A percentile compares a stretch with the other conserved stretches of the same genome.
phyloP scores from a whole-genome alignment of 1,140 invertebrate species.

The Caenorhabditis tropicalis region DNA sequence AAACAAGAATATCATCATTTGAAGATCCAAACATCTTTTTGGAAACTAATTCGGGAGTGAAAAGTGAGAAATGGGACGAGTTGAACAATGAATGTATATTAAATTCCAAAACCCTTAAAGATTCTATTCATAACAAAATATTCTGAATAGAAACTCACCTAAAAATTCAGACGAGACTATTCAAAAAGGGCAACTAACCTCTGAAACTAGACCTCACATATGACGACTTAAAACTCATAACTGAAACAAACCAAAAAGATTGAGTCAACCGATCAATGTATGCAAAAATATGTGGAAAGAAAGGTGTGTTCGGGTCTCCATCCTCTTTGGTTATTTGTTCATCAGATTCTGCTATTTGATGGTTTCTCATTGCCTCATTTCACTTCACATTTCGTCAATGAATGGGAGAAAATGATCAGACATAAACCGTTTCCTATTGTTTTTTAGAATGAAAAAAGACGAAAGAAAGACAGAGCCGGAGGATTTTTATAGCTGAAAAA shows the following conservation, averaged over 20 bases:
- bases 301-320: constrained; percentile 27
- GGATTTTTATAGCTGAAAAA: neutral
- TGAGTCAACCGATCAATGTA: neutral
- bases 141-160: neutral
- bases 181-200: neutral
- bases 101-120: neutral
- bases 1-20: neutral
- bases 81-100: too few species aligned
- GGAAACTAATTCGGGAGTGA: too few species aligned
- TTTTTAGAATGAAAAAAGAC: neutral
- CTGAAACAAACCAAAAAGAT: neutral
- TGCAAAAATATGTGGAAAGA: constrained; percentile 39
- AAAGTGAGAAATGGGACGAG: too few species aligned
- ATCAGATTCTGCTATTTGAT: constrained; percentile 8
- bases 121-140: neutral
- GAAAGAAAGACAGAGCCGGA: neutral
- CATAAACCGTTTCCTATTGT: neutral
- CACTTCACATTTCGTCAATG: neutral
- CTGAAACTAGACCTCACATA: neutral
- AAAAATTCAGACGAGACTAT: neutral
- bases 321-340: neutral
- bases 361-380: constrained; percentile 4
- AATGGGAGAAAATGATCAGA: neutral
- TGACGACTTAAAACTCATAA: neutral
- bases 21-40: too few species aligned